Evolutionary conservation across 2,888 invertebrate species (phyloP), one percentile per base, ranked within the genome.

Genomic region (Leptinotarsa tumamoca): DNA sequence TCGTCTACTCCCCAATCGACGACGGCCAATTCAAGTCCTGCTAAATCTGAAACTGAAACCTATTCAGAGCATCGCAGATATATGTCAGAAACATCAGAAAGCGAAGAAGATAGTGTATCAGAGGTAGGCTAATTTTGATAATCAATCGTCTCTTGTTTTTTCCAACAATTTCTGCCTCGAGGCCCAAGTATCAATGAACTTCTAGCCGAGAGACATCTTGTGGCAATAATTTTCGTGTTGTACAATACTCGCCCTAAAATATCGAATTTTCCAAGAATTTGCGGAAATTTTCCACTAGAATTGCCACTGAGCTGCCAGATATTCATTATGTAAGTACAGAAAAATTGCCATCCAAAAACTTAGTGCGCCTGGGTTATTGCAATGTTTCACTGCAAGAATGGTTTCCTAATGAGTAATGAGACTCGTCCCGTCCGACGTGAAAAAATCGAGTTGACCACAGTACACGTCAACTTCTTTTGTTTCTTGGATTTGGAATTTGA

Each of bases 21-120:
- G 75, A 86, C 85, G 69, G 94, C 93, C 90, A 93, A 93, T 91
- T 94, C 94, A 89, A 94, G 94, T 91, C 94, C 94, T 89, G 93
- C 93, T 89, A 94, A 94, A 91, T 94, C 95, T 88, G 94, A 94
- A 91, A 95, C 95, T 89, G 95, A 95, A 92, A 95, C 95, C 89
- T 94, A 93, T 91, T 93, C 94, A 88, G 95, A 95, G 89, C 95
- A 94, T 89, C 94, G 94, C 88, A 94, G 95, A 91, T 95, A 94
- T 92, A 95, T 96, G 92, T 95, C 95, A 90, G 96, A 96, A 92
- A 94, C 96, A 89, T 97, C 97, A 87, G 97, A 96, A 91, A 97
- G 96, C 90, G 97, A 97, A 90, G 97, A 97, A 90, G 97, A 97
- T 90, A 97, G 97, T 90, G 96, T 96, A 89, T 97, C 96, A 87